Percentiles rank a stretch among this genome's conserved stretches.
phyloP scores from a whole-genome alignment of 2,797 vertebrate species.

The Gallirallus australis region DNA sequence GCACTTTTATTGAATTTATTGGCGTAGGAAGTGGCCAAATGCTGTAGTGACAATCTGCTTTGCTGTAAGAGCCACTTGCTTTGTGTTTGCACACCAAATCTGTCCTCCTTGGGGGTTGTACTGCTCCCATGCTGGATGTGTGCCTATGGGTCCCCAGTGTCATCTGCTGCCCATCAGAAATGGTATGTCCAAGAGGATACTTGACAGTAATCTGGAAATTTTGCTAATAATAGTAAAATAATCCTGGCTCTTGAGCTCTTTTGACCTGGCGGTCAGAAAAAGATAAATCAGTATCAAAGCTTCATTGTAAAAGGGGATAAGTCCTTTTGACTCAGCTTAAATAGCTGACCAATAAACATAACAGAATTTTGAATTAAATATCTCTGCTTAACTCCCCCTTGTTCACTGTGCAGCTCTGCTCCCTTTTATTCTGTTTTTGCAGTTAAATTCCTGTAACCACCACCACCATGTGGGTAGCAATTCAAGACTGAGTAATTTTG shows the following conservation, averaged over 20 bases:
- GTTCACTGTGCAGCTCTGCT: not conserved
- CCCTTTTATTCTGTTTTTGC: not conserved
- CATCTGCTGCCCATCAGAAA: not conserved
- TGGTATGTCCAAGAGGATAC: not conserved
- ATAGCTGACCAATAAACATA: not conserved
- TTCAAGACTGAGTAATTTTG: constrained; percentile 21
- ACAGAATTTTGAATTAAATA: not conserved
- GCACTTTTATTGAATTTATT: not conserved
- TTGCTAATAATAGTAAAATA: not conserved
- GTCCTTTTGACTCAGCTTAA: not conserved
- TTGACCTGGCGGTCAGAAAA: not conserved
- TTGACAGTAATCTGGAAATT: not conserved
- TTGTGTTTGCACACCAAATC: not conserved
- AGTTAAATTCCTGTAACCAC: constrained; percentile 15
- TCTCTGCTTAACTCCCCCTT: not conserved
- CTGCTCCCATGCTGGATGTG: accelerated
- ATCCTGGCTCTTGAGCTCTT: not conserved
- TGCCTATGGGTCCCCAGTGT: accelerated
- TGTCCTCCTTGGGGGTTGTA: not conserved
- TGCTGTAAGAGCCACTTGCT: not conserved
- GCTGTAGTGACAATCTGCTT: accelerated
- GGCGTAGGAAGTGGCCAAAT: not conserved
- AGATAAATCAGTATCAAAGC: not conserved
- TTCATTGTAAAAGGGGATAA: not conserved
- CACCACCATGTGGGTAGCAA: not conserved